phyloP scores from a whole-genome alignment of 2,888 invertebrate species.

The Chironomus riparius region DNA sequence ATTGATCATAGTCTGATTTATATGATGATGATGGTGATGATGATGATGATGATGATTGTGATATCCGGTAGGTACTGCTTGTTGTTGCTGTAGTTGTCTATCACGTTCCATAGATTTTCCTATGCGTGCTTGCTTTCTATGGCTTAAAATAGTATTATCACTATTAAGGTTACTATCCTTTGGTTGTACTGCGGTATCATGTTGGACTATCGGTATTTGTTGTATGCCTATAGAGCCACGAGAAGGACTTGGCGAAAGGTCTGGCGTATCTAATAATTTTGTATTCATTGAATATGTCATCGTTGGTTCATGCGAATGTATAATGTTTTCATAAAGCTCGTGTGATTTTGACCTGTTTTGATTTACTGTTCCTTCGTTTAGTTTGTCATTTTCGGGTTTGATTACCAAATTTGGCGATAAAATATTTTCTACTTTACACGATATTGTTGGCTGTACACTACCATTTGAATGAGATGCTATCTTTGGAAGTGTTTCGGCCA shows the following conservation, averaged over 20 bases:
- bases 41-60: neutral
- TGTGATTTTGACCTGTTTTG: neutral
- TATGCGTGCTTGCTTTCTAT: constrained; percentile 46
- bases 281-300: constrained; percentile 29
- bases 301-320: constrained; percentile 29
- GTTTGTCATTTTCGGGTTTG: constrained; percentile 17
- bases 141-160: constrained; percentile 30
- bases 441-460: constrained; percentile 39
- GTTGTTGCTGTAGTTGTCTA: constrained; percentile 36
- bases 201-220: constrained; percentile 48
- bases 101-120: constrained; percentile 62
- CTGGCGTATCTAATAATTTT: constrained; percentile 32
- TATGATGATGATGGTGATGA: neutral
- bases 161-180: constrained; percentile 15
- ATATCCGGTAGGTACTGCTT: constrained; percentile 35
- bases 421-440: constrained; percentile 24
- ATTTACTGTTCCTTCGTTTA: neutral
- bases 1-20: neutral
- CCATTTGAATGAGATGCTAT: constrained; percentile 37
- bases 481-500: constrained; percentile 44
- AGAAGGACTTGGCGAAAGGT: constrained; percentile 50
- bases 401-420: constrained; percentile 4
- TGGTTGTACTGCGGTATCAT: constrained; percentile 28
- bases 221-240: constrained; percentile 59
- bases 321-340: constrained; percentile 37